These are phyloP conservation scores for Muscicapa comitata DNA, from an alignment of 2,797 vertebrate genomes.

Conservation along the genomic window DNA sequence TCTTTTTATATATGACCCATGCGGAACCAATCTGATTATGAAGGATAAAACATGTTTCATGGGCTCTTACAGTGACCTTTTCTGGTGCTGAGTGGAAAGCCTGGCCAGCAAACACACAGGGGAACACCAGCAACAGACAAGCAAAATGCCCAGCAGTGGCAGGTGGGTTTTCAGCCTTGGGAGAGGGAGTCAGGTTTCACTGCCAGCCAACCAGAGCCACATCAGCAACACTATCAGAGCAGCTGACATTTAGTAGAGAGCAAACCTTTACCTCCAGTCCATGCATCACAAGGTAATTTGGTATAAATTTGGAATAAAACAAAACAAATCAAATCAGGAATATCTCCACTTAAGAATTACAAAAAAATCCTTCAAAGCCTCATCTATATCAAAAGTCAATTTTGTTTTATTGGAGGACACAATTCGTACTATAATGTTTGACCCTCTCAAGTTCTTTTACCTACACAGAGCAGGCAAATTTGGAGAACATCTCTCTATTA, in stretches of 20 bases:
- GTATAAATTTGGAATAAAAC: background rate
- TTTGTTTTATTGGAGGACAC: background rate
- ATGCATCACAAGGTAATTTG: background rate
- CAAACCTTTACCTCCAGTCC: background rate
- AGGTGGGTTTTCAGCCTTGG: background rate
- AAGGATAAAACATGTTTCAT: background rate
- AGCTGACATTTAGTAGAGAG: background rate
- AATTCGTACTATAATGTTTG: background rate
- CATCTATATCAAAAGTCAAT: background rate
- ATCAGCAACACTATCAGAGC: background rate
- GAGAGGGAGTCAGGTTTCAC: background rate
- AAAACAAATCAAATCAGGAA: background rate
- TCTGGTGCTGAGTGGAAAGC: background rate
- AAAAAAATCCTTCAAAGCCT: background rate
- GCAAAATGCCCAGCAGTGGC: background rate
- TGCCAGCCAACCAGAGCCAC: background rate
- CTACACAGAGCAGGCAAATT: background rate
- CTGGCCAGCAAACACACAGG: background rate
- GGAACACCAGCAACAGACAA: background rate
- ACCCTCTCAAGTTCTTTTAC: background rate
- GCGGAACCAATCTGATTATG: background rate
- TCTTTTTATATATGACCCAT: background rate
- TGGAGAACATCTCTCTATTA: background rate
- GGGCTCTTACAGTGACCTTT: background rate
- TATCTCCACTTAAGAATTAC: background rate